Evolutionary conservation across 1,140 invertebrate species (phyloP), one percentile per base, ranked within the genome.

Genomic region (Mamestra configurata): DNA sequence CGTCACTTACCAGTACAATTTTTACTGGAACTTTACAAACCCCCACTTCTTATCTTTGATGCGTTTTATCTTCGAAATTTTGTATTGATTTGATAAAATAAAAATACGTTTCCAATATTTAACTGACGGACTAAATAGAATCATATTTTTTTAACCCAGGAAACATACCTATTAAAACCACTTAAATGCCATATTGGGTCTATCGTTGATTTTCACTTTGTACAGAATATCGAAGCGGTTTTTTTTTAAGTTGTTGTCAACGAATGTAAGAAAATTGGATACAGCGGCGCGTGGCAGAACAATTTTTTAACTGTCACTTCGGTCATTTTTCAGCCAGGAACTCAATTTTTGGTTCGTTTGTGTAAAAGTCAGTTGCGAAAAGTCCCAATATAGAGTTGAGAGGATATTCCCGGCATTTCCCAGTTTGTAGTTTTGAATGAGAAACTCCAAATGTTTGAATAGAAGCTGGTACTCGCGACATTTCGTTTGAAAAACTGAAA

Each of bases 261-360:
- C 22, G 51, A 61, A 61, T 37, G 57, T 61, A 18, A 20, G 35
- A n/a, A 64, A 37, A 64, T 37, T 64, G n/a, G 35, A 37, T 20
- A 24, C 13, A 35, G 7, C n/a, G 55, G 4, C 7, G 10, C n/a
- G 31, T n/a, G 5, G 59, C 59, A 20, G 31, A 4, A 37, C 35
- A 37, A 64, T 64, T 64, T 40, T n/a, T 40, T 64, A 64, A 64
- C 59, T 40, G 59, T 64, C 59, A 64, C 59, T 40, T 20, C 4
- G 31, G 13, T 40, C 31, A 64, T 64, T 64, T 64, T 64, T 64
- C 59, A 64, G 7, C 59, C 27, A 20, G n/a, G 18, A 37, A 64
- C 59, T 64, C 59, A 22, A 64, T 64, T 64, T 64, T 64, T 22
- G 59, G 59, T 1, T 20, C 59, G 31, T 37, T 64, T 37, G 59